Conservation (phyloP, 2,888 invertebrate genomes). For the Drosophila kambysellisi region DNA sequence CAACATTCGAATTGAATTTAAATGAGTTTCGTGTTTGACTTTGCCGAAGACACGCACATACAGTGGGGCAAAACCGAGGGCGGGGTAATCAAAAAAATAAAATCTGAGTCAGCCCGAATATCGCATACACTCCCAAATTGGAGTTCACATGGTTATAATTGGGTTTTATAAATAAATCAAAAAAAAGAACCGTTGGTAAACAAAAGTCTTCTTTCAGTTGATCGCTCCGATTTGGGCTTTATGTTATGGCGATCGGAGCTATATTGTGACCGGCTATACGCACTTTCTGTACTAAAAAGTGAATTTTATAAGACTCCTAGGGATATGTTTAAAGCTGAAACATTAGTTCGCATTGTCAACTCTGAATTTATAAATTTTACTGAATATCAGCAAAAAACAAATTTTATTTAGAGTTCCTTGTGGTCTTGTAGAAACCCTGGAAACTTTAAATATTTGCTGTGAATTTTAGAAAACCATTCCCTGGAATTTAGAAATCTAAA, state of each 20-base stretch:
- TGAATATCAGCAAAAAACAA: not conserved
- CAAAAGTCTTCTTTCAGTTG: not conserved
- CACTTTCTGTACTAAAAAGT: rapidly evolving
- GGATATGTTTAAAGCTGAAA: not conserved
- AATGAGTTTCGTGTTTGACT: slow-evolving; percentile 68
- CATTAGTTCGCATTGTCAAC: not conserved
- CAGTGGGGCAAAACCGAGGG: slow-evolving; percentile 4
- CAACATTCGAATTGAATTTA: slow-evolving; percentile 80
- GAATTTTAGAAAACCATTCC: not conserved
- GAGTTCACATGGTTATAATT: too few species aligned
- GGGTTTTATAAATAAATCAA: not conserved
- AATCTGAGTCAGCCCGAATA: not conserved
- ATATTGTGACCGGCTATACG: not conserved
- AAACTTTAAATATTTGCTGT: not conserved
- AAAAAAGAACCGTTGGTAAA: not conserved
- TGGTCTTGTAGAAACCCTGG: not conserved
- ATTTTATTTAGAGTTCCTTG: not conserved
- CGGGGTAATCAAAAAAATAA: slow-evolving; percentile 7
- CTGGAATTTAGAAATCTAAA: not conserved
- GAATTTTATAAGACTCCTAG: rapidly evolving
- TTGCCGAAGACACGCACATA: slow-evolving; percentile 36
- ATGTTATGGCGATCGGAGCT: not conserved
- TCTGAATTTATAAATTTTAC: too few species aligned
- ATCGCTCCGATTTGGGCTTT: not conserved
- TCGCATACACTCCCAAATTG: not conserved